Evolutionary conservation across 35 echinoderm and acorn worm genomes (phyloP), one percentile per base, ranked within the genome.

Genomic region (Ophioderma brevispina): DNA sequence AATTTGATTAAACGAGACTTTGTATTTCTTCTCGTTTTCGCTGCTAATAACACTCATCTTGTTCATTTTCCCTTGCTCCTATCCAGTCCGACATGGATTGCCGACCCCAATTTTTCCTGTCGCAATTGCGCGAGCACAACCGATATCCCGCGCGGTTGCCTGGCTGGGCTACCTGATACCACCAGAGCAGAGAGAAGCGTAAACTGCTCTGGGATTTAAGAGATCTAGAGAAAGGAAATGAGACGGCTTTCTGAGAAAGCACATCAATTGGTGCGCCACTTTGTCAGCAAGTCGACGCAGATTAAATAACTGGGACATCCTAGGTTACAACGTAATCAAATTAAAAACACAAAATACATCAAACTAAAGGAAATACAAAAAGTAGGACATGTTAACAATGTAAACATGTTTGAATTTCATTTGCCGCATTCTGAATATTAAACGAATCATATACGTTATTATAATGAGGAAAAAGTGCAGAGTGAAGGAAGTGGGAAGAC

Each of bases 21-120:
- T 46, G 41, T 46, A 46, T 46, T 46, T 46, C 41, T 46, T 17
- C 41, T 8, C 5, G 41, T 46, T 46, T 46, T 46, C 17, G 41
- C 41, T 46, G 41, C 41, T 70, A 70, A 70, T 70, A 70, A 70
- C 59, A 70, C 59, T 70, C 59, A 70, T 70, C 59, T 70, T 70
- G 59, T 70, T 70, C 59, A 70, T 70, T 70, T 70, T 46, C 41
- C 41, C 41, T 46, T 70, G 59, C 28, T 70, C 28, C 1, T 70
- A 18, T 18, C 59, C 59, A 18, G 59, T 25, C 28, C 17, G 28
- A 30, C 59, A 18, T 25, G 59, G 59, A 70, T 70, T 70, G 28
- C 59, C 59, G 59, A 70, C 59, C 59, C 59, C 59, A 70, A 70
- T 70, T 70, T 30, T 18, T 70, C 59, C 59, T 70, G 59, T 70